Evolutionary conservation across 2,888 invertebrate species (phyloP).

Genomic region (Philonicus albiceps): DNA sequence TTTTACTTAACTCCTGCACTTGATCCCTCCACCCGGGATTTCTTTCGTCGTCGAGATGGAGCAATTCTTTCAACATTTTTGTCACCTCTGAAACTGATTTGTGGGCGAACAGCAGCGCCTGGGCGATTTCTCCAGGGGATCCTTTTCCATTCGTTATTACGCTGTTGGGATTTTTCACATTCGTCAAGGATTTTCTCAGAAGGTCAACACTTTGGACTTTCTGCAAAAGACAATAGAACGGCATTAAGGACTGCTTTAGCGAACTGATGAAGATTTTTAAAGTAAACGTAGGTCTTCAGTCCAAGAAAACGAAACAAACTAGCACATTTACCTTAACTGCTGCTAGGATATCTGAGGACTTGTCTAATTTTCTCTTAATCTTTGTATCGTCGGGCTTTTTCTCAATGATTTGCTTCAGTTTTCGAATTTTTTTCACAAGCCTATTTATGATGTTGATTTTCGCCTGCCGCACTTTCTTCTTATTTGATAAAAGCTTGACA

Average conservation of each 20-base stretch:
- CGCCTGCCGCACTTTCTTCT: neutral
- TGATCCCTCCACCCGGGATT: slow-evolving; percentile 55
- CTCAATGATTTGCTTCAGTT: neutral
- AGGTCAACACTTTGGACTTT: slow-evolving; percentile 55
- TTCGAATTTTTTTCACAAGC: neutral
- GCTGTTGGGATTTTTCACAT: slow-evolving; percentile 53
- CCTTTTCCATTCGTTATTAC: slow-evolving; percentile 57
- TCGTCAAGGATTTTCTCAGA: slow-evolving; percentile 54
- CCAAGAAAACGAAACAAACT: too few species aligned
- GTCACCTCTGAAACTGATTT: slow-evolving; percentile 55
- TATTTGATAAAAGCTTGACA: neutral
- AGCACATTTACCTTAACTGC: slow-evolving; percentile 1
- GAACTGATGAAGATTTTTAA: too few species aligned
- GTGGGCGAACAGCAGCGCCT: slow-evolving; percentile 57
- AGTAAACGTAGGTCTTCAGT: too few species aligned
- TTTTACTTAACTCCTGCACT: slow-evolving; percentile 56
- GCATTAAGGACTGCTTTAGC: neutral
- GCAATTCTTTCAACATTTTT: slow-evolving; percentile 50
- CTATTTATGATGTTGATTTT: neutral
- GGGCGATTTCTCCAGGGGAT: slow-evolving; percentile 55
- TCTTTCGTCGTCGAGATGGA: slow-evolving; percentile 51
- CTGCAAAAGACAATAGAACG: slow-evolving; percentile 47
- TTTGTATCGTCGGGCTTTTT: neutral
- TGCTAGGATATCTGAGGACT: neutral
- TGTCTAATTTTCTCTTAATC: neutral